These are phyloP conservation scores for Brachymystax lenok DNA, from an alignment of 2,797 vertebrate species.

Conservation along the genomic window DNA sequence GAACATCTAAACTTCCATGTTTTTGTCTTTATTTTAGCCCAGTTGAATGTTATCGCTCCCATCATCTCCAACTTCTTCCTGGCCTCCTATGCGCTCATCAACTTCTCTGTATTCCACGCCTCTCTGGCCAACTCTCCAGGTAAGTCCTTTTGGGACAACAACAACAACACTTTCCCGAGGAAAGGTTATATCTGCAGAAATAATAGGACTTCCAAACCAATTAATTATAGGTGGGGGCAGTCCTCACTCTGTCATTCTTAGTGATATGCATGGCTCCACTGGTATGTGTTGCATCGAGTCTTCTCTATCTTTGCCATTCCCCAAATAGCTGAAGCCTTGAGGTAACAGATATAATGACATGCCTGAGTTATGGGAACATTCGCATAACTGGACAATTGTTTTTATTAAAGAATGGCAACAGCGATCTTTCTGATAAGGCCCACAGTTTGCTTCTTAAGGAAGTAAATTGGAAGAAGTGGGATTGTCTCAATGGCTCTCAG, in stretches of 20 bases:
- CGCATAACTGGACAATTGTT: neutral
- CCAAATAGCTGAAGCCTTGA: neutral
- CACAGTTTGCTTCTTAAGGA: neutral
- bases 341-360: neutral
- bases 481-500: too few species aligned
- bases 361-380: neutral
- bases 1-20: neutral
- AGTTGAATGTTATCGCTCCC: slow-evolving; percentile 93
- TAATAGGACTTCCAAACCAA: slow-evolving; percentile 19
- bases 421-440: neutral
- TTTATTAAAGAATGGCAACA: neutral
- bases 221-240: slow-evolving; percentile 20
- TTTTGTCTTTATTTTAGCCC: slow-evolving; percentile 68
- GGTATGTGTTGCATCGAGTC: neutral
- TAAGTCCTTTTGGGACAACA: slow-evolving; percentile 57
- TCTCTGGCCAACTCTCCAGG: slow-evolving; percentile 99
- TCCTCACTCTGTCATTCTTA: neutral
- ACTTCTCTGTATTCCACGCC: slow-evolving; percentile 98
- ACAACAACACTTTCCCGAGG: too few species aligned
- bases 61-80: slow-evolving; percentile 99
- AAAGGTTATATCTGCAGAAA: neutral
- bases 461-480: neutral
- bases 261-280: neutral
- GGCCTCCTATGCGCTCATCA: slow-evolving; percentile 97
- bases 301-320: neutral